Evolutionary conservation across 37 sponge, comb jelly and placozoan genomes (phyloP), one percentile per base, ranked within the genome.

Genomic region (Bolinopsis microptera): DNA sequence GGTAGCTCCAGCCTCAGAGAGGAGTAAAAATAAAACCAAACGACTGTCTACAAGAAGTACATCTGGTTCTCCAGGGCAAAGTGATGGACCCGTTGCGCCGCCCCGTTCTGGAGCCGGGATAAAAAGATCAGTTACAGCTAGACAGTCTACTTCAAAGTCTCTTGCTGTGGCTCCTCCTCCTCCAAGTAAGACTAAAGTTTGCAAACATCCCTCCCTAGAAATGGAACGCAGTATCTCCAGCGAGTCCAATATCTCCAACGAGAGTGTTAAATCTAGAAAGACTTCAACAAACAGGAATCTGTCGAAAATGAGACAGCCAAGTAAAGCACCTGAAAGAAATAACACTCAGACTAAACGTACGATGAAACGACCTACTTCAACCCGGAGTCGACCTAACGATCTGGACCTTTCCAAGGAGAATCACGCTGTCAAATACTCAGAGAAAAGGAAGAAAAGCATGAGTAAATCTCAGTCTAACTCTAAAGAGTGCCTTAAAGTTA

Each of bases 21-120:
- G 80, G 5, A 36, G 80, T 34, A 32, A 32, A 3, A 8, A 1
- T 22, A 26, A 26, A 26, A 70, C 5, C 30, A 70, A 22, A 22
- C 5, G 74, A 26, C 74, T n/a, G 28, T 28, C 74, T n/a, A 1
- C 36, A 3, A 28, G 21, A 28, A 32, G 33, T 35, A 1, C 1
- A 28, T 5, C 34, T 18, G 18, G 0, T 77, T 32, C 80, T 36
- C 80, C 80, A 35, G 33, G 35, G 0, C 33, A 32, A 32, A 30
- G 30, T 30, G 26, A 24, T 72, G 80, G 80, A 16, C 80, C 80
- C 33, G 80, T 32, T 35, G 33, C 80, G 21, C 80, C 80, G 16
- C 80, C 80, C 2, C 80, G 80, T 1, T 77, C 80, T 33, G 80
- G 80, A 35, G 80, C 80, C 80, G 80, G 80, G 34, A 77, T 77